Percentiles rank a stretch among this genome's conserved stretches.
Conservation (phyloP, 2,888 invertebrate species). For the Piscicola geometra region DNA sequence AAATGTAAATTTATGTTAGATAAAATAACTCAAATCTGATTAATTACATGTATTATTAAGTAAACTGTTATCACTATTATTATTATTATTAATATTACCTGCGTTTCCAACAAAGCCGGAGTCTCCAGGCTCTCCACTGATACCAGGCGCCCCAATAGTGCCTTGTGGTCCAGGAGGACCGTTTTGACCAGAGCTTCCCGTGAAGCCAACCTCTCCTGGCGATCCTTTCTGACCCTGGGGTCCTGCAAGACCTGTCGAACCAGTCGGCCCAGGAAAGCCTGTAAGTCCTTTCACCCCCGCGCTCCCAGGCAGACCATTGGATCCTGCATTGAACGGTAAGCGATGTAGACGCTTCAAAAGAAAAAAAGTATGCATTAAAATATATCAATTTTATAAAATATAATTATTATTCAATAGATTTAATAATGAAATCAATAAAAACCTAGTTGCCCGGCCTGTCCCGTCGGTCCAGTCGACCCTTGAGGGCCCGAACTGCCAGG, state of each 20-base stretch:
- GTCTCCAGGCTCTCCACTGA: conserved; percentile 19
- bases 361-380: too few species aligned
- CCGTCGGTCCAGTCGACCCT: conserved; percentile 38
- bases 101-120: background rate
- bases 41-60: too few species aligned
- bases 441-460: conserved; percentile 37
- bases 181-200: conserved; percentile 3
- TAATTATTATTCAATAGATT: too few species aligned
- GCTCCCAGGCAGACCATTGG: conserved; percentile 12
- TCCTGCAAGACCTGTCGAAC: background rate
- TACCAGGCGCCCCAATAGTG: background rate
- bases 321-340: conserved; percentile 33
- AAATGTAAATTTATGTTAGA: too few species aligned
- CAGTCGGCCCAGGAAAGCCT: background rate
- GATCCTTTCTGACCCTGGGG: conserved; percentile 32
- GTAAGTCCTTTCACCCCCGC: background rate
- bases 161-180: background rate
- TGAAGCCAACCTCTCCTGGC: conserved; percentile 25
- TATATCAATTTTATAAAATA: too few species aligned
- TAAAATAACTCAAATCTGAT: too few species aligned
- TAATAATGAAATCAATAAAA: conserved; percentile 1
- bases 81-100: too few species aligned
- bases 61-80: too few species aligned
- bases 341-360: too few species aligned
- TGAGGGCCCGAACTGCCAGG: background rate